Evolutionary conservation across 30 jellyfish, hydroid and myxozoan genomes (phyloP).

Genomic region (Aurelia coerulea): DNA sequence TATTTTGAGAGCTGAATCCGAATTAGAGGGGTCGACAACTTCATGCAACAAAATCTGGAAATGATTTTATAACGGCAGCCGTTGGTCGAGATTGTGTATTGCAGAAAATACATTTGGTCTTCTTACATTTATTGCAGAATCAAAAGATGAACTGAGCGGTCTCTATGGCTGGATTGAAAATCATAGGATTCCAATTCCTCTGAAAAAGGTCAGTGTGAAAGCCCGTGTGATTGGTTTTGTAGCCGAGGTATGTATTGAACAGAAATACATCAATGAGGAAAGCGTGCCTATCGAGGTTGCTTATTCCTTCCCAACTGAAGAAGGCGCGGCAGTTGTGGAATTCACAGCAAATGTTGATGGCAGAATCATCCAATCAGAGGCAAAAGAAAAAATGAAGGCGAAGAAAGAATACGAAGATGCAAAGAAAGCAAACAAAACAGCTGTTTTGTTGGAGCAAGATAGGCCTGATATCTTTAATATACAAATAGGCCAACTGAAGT

Average conservation of each 20-base stretch:
- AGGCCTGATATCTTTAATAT: conserved; percentile 22
- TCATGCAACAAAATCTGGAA: too few relatives aligned
- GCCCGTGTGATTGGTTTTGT: not conserved
- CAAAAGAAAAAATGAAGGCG: conserved; percentile 1
- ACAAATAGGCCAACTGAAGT: not conserved
- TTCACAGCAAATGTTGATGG: conserved; percentile 8
- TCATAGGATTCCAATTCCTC: not conserved
- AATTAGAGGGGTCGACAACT: too few relatives aligned
- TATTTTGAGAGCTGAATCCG: too few relatives aligned
- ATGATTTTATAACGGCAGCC: too few relatives aligned
- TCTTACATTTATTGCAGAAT: too few relatives aligned
- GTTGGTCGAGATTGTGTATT: too few relatives aligned
- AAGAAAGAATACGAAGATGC: conserved; percentile 23
- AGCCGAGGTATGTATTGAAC: not conserved
- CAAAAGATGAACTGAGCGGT: too few relatives aligned
- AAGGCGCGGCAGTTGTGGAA: conserved; percentile 1
- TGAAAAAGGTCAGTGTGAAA: conserved; percentile 10
- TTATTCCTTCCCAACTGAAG: conserved; percentile 2
- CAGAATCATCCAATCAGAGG: not conserved
- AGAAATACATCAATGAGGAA: not conserved
- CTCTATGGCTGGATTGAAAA: too few relatives aligned
- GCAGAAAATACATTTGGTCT: too few relatives aligned
- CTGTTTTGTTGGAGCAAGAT: conserved; percentile 8
- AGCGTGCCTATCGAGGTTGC: conserved; percentile 16
- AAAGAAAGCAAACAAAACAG: conserved; percentile 4